A percentile compares a stretch with the other conserved stretches of the same genome.
Conservation (phyloP, 2,797 vertebrate genomes). For the Synanceia verrucosa region DNA sequence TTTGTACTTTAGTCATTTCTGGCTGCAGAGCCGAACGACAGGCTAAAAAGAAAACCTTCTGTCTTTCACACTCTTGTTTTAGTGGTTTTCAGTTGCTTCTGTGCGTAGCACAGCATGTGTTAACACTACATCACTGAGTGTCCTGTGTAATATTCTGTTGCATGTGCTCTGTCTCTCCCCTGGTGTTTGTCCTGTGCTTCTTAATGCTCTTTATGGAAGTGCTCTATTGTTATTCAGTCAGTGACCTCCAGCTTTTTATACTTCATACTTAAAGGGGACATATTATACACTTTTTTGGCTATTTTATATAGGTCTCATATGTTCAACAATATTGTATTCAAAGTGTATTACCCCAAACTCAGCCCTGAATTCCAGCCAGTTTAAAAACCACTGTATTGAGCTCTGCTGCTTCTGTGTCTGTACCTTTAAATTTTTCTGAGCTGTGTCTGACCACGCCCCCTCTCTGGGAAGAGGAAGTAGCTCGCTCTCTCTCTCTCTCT, state of each 20-base stretch:
- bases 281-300: too few relatives aligned
- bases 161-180: slow-evolving; percentile 58
- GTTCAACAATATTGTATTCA: too few relatives aligned
- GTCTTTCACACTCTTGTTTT: neutral
- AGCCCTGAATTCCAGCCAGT: too few relatives aligned
- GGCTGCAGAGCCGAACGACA: neutral
- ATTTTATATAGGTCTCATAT: too few relatives aligned
- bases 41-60: neutral
- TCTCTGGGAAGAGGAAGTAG: too few relatives aligned
- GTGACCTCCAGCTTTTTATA: slow-evolving; percentile 8
- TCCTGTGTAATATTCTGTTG: slow-evolving; percentile 38
- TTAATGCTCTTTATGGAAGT: slow-evolving; percentile 59
- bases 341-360: too few relatives aligned
- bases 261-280: too few relatives aligned
- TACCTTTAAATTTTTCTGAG: too few relatives aligned
- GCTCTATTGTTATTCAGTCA: slow-evolving; percentile 46
- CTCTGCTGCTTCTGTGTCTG: too few relatives aligned
- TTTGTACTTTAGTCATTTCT: neutral
- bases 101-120: slow-evolving; percentile 35
- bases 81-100: slow-evolving; percentile 8
- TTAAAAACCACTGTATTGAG: too few relatives aligned
- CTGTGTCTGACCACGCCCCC: too few relatives aligned
- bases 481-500: too few relatives aligned
- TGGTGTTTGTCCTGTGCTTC: slow-evolving; percentile 44
- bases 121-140: slow-evolving; percentile 35